Conservation (phyloP, 1,140 invertebrate species). For the Theocolax elegans region DNA sequence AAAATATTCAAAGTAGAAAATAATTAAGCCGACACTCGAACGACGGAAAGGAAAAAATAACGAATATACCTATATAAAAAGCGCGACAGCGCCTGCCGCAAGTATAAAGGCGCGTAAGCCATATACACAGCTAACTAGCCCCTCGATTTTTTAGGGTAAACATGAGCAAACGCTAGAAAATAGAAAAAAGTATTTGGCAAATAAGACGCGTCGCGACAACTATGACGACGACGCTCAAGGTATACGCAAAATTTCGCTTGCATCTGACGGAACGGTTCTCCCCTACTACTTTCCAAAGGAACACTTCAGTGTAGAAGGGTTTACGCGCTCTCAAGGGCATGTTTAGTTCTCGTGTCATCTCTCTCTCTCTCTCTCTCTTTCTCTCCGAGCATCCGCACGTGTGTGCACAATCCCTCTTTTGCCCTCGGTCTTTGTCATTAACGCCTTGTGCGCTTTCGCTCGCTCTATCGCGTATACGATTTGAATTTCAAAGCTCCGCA, state of each 20-base stretch:
- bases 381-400: neutral
- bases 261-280: constrained; percentile 24
- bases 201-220: constrained; percentile 14
- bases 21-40: constrained; percentile 34
- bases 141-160: too few relatives aligned
- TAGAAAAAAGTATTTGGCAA: constrained; percentile 28
- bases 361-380: neutral
- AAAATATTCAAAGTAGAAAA: constrained; percentile 32
- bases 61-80: too few relatives aligned
- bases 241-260: constrained; percentile 18
- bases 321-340: constrained; percentile 15
- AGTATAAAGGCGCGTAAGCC: too few relatives aligned
- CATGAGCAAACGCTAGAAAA: neutral
- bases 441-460: too few relatives aligned
- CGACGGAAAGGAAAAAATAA: too few relatives aligned
- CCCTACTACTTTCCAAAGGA: neutral
- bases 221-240: neutral
- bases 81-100: neutral
- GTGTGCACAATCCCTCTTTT: neutral
- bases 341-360: constrained; percentile 17
- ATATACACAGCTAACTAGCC: too few relatives aligned
- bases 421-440: constrained; percentile 18
- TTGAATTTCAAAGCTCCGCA: constrained; percentile 21
- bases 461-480: too few relatives aligned
- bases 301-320: neutral